A percentile compares a stretch with the other conserved stretches of the same genome.
Evolutionary conservation across 2,888 invertebrate species (phyloP).

Genomic region (Orthosia incerta): DNA sequence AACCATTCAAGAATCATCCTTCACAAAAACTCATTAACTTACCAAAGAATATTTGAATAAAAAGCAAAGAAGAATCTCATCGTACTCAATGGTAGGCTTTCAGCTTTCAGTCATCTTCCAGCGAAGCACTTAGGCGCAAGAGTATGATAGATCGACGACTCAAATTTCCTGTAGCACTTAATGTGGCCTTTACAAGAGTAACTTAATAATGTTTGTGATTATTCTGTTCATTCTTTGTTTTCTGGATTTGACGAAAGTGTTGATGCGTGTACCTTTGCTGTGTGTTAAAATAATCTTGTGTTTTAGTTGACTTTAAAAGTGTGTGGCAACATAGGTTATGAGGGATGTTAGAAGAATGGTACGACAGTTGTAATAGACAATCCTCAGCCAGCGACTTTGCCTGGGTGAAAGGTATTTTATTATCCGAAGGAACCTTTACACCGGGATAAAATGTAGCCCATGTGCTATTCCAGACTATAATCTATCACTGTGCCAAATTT

Average conservation of each 20-base stretch:
- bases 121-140: constrained; percentile 50
- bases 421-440: no score
- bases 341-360: no score
- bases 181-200: constrained; percentile 2
- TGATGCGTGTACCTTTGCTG: background rate
- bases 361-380: no score
- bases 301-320: no score
- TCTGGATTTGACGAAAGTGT: background rate
- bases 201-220: constrained; percentile 57
- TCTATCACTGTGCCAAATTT: no score
- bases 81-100: constrained; percentile 46
- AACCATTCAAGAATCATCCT: background rate
- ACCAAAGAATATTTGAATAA: constrained; percentile 17
- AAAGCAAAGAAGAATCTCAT: constrained; percentile 9
- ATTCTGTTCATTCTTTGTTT: constrained; percentile 4
- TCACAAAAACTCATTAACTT: background rate
- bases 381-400: no score
- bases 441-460: no score
- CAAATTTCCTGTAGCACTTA: constrained; percentile 54
- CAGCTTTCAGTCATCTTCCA: constrained; percentile 34
- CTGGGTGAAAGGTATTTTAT: no score
- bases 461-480: no score
- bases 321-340: no score
- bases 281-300: background rate
- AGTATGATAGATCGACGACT: constrained; percentile 53